Percentiles rank a stretch among this genome's conserved stretches.
These are phyloP conservation scores for Danio jaintianensis DNA, from an alignment of 2,797 vertebrate genomes.

Conservation along the genomic window DNA sequence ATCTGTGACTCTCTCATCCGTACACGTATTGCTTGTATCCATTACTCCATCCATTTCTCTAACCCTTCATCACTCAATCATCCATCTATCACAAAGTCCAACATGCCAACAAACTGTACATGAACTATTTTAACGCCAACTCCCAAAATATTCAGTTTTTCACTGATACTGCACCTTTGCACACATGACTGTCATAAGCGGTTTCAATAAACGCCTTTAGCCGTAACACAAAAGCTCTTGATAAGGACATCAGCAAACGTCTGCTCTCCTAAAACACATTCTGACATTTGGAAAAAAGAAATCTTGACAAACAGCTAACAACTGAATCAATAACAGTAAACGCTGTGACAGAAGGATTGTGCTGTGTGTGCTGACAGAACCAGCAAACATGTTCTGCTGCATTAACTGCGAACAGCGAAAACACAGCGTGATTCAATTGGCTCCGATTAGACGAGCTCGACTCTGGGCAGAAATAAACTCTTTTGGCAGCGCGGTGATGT, in stretches of 20 bases:
- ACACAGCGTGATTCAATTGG: not conserved
- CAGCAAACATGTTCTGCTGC: constrained; percentile 42
- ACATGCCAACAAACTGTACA: no score
- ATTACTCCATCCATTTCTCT: no score
- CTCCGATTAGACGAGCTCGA: not conserved
- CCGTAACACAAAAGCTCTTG: not conserved
- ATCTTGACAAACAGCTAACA: constrained; percentile 48
- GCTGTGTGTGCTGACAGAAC: constrained; percentile 25
- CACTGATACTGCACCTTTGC: not conserved
- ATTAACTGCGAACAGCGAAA: constrained; percentile 16
- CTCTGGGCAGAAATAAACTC: not conserved
- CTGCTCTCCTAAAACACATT: constrained; percentile 39
- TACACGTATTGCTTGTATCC: no score
- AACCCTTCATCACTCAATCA: no score
- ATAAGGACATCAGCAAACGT: constrained; percentile 17
- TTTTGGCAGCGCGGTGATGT: constrained; percentile 1
- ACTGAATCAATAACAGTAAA: constrained; percentile 48
- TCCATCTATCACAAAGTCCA: no score
- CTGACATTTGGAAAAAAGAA: constrained; percentile 15
- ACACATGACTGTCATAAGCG: not conserved
- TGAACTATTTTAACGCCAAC: no score
- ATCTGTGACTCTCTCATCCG: no score
- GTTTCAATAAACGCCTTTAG: not conserved
- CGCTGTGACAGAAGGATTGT: constrained; percentile 27
- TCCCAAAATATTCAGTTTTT: not conserved